Conservation (phyloP, 2,888 invertebrate species). For the Scotopteryx bipunctaria region DNA sequence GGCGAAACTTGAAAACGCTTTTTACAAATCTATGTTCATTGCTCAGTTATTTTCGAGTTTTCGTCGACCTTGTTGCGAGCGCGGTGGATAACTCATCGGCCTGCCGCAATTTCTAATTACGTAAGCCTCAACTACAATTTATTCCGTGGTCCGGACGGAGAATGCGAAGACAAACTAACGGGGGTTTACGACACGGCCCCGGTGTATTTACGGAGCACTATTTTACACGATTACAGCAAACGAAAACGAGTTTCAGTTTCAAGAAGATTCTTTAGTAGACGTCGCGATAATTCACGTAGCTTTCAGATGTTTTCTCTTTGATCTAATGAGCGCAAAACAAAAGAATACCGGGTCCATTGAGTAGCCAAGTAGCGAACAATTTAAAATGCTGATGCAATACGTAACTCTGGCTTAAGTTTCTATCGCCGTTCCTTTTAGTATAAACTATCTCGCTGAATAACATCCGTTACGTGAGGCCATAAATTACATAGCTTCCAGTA, state of each 20-base stretch:
- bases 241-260: constrained; percentile 1
- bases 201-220: constrained; percentile 18
- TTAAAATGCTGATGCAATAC: not conserved
- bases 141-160: constrained; percentile 10
- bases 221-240: constrained; percentile 5
- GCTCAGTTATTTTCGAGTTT: constrained; percentile 73
- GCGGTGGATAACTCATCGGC: constrained; percentile 63
- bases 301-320: not conserved
- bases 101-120: constrained; percentile 65
- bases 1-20: constrained; percentile 74
- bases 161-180: constrained; percentile 27
- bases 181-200: constrained; percentile 19
- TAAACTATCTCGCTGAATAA: constrained; percentile 11
- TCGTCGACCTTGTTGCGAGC: constrained; percentile 73
- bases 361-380: not conserved
- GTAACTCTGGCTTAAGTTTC: not conserved
- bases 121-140: constrained; percentile 43
- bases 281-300: not conserved
- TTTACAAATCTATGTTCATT: constrained; percentile 76
- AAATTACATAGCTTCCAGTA: constrained; percentile 20
- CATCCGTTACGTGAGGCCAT: constrained; percentile 32
- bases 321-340: not conserved
- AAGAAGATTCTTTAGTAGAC: not conserved
- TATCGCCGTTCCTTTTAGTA: not conserved
- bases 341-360: not conserved